These are phyloP conservation scores for Drosophila helvetica DNA, from an alignment of 2,888 invertebrate genomes.

Conservation along the genomic window DNA sequence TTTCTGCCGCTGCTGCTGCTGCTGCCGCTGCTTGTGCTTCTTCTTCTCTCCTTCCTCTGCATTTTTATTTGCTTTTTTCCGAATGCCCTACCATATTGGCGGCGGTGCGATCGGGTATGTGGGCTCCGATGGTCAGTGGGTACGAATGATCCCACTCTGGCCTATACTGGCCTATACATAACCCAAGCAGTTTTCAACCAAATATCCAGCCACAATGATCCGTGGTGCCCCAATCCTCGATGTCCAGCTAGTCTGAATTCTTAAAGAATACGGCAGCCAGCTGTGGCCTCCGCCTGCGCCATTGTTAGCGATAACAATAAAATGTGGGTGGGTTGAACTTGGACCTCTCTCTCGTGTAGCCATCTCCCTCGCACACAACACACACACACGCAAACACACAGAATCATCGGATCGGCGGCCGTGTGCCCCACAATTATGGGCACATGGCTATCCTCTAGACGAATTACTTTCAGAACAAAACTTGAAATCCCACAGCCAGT, in stretches of 20 bases:
- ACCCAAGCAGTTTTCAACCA: too few species aligned
- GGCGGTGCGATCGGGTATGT: constrained; percentile 24
- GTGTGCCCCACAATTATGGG: constrained; percentile 71
- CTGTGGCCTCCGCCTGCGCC: constrained; percentile 55
- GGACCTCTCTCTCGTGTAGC: constrained; percentile 56
- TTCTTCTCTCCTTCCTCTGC: constrained; percentile 15
- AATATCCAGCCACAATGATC: neutral
- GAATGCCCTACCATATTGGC: constrained; percentile 24
- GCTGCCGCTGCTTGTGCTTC: constrained; percentile 13
- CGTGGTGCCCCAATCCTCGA: neutral
- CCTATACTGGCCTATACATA: too few species aligned
- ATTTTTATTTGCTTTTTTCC: constrained; percentile 72
- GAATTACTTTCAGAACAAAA: constrained; percentile 75
- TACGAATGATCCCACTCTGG: too few species aligned
- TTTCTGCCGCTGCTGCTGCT: constrained; percentile 17
- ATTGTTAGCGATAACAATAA: constrained; percentile 77
- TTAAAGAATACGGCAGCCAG: constrained; percentile 62
- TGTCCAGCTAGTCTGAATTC: neutral
- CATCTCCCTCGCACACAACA: constrained; percentile 25
- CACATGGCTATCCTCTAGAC: constrained; percentile 54
- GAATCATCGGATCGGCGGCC: neutral
- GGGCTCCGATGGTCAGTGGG: constrained; percentile 5
- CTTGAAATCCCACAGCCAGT: constrained; percentile 44
- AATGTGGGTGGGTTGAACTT: constrained; percentile 79
- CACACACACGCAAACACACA: neutral